Conservation (phyloP, 2,797 vertebrate genomes). For the Alca torda region DNA sequence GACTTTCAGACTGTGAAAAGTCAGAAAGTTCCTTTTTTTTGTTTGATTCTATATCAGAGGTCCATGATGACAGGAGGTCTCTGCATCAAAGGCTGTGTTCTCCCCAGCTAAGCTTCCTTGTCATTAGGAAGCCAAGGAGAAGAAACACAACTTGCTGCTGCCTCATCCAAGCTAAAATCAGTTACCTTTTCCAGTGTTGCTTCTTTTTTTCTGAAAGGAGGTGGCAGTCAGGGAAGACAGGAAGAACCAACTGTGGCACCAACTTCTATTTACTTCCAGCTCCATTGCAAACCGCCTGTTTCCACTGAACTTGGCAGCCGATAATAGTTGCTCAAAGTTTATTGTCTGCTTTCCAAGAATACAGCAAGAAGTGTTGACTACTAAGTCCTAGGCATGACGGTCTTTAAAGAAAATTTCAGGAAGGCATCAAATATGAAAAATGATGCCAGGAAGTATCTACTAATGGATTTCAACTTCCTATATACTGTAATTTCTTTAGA, state of each 20-base stretch:
- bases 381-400: constrained; percentile 9
- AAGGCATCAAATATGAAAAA: constrained; percentile 26
- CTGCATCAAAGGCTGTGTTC: neutral
- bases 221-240: neutral
- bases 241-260: constrained; percentile 31
- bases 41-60: neutral
- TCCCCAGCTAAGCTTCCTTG: neutral
- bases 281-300: constrained; percentile 32
- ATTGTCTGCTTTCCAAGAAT: constrained; percentile 64
- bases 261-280: constrained; percentile 59
- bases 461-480: neutral
- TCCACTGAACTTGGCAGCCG: constrained; percentile 62
- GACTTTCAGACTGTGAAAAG: neutral
- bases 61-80: neutral
- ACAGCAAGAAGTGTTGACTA: constrained; percentile 43
- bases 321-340: constrained; percentile 55
- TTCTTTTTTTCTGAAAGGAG: neutral
- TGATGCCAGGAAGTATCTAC: constrained; percentile 2
- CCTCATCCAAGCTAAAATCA: neutral
- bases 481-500: neutral
- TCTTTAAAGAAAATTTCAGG: constrained; percentile 32
- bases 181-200: neutral
- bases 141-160: neutral
- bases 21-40: neutral
- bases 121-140: neutral